phyloP scores from a whole-genome alignment of 1,140 invertebrate genomes.

The Drosophila navojoa region DNA sequence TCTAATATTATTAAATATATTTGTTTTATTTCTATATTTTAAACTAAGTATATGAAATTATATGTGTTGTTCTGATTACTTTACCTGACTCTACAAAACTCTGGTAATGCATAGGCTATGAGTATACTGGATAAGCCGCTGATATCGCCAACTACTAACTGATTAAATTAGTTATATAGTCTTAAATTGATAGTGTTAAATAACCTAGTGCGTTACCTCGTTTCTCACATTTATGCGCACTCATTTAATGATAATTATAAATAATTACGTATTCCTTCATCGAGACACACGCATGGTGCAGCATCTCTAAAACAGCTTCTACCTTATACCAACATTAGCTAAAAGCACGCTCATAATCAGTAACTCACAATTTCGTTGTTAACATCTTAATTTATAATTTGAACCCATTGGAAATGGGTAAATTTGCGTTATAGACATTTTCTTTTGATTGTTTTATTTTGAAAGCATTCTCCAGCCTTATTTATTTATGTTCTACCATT shows the following conservation, averaged over 20 bases:
- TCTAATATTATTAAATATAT: too few species aligned
- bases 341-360: conserved; percentile 18
- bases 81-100: not conserved
- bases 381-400: too few species aligned
- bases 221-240: conserved; percentile 5
- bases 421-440: too few species aligned
- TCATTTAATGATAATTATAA: not conserved
- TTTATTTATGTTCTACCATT: conserved; percentile 77
- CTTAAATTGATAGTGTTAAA: not conserved
- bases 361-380: not conserved
- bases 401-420: too few species aligned
- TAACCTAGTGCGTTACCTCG: conserved; percentile 20
- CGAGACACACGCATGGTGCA: not conserved
- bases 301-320: not conserved
- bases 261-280: conserved; percentile 2
- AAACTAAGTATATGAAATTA: too few species aligned
- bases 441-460: conserved; percentile 22
- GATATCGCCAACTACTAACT: not conserved
- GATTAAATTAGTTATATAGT: conserved; percentile 6
- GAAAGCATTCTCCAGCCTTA: conserved; percentile 37
- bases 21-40: too few species aligned
- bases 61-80: too few species aligned
- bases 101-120: conserved; percentile 17
- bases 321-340: conserved; percentile 1
- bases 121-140: not conserved